A percentile compares a stretch with the other conserved stretches of the same genome.
These are phyloP conservation scores for Rhamnusium bicolor DNA, from an alignment of 2,888 invertebrate species.

Conservation along the genomic window DNA sequence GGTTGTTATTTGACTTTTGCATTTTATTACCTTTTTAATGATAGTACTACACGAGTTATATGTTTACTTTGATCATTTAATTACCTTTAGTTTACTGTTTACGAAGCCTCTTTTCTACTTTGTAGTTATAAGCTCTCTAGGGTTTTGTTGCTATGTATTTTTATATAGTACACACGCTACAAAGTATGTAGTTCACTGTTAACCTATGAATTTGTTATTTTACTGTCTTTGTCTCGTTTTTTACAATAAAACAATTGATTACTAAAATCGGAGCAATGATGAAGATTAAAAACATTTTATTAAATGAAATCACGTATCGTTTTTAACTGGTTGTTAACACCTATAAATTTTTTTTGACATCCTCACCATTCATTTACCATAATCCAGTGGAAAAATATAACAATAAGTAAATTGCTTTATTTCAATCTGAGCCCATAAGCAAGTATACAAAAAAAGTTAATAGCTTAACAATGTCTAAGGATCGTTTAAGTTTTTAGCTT, in stretches of 20 bases:
- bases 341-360: slow-evolving; percentile 24
- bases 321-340: slow-evolving; percentile 1
- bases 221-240: background rate
- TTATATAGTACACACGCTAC: background rate
- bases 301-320: slow-evolving; percentile 31
- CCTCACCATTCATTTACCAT: slow-evolving; percentile 34
- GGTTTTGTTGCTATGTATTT: background rate
- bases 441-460: slow-evolving; percentile 49
- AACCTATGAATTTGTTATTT: too few relatives aligned
- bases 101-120: background rate
- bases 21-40: slow-evolving; percentile 23
- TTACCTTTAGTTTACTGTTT: background rate
- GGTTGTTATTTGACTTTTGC: background rate
- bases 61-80: slow-evolving; percentile 13
- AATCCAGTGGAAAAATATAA: slow-evolving; percentile 42
- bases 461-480: slow-evolving; percentile 56
- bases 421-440: slow-evolving; percentile 3
- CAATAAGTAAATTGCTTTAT: slow-evolving; percentile 32
- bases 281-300: background rate
- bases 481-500: slow-evolving; percentile 56
- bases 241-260: background rate
- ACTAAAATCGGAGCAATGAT: too few relatives aligned
- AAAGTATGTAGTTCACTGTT: background rate
- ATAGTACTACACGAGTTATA: background rate
- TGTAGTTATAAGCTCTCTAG: background rate